Conservation (phyloP, 2,797 vertebrate genomes). For the Pempheris klunzingeri region DNA sequence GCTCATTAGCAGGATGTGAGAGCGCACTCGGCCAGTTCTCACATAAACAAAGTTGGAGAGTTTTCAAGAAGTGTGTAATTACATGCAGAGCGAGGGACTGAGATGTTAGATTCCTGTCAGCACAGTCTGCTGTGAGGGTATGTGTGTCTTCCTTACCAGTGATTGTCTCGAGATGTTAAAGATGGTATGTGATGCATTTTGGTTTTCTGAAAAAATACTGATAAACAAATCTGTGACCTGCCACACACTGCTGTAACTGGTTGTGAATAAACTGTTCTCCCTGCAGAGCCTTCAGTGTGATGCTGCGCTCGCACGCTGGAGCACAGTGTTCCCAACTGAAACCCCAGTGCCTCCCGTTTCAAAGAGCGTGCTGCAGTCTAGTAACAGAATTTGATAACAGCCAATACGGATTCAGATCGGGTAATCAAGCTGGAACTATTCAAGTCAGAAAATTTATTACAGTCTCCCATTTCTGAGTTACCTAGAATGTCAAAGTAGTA, state of each 20-base stretch:
- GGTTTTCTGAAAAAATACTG: conserved; percentile 1
- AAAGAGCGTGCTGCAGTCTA: conserved; percentile 17
- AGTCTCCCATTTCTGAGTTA: conserved; percentile 7
- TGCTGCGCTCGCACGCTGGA: not conserved
- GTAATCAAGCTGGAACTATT: conserved; percentile 9
- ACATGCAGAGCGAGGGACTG: conserved; percentile 51
- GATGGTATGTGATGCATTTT: conserved; percentile 5
- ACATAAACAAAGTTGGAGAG: conserved; percentile 58
- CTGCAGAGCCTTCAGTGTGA: not conserved
- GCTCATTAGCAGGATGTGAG: conserved; percentile 68
- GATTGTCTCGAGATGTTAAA: conserved; percentile 20
- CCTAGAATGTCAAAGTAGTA: not conserved
- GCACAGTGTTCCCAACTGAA: not conserved
- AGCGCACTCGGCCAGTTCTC: conserved; percentile 48
- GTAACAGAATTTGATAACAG: not conserved
- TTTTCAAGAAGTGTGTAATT: conserved; percentile 62
- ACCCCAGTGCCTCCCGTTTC: not conserved
- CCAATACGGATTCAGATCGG: conserved; percentile 12
- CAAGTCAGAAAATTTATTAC: not conserved
- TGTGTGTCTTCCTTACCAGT: conserved; percentile 4
- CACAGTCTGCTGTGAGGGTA: conserved; percentile 27
- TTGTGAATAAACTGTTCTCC: not conserved
- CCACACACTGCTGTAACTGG: not conserved
- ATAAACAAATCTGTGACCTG: conserved; percentile 38
- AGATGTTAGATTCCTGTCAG: conserved; percentile 56